Base-by-base conservation (phyloP, 2,888 invertebrate species). In the Globia sparganii region DNA sequence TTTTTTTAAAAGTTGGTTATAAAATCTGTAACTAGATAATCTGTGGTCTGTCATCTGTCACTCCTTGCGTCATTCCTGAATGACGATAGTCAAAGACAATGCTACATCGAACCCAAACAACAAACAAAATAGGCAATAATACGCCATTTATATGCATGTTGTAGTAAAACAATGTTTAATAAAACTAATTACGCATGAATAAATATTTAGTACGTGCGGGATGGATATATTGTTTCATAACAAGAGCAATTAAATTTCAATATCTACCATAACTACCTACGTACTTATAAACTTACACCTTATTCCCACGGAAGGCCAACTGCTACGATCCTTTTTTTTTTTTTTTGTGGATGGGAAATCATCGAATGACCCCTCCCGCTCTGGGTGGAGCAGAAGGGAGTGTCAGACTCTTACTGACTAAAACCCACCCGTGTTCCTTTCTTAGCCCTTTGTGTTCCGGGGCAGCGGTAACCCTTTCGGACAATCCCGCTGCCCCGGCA, bases 101-200 rank as follows among this genome's bases (percentile, higher is more conserved):
- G 66, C n/a, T 58, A 53, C 11, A 68, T 59, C 6, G 69, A 78
- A 62, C n/a, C 11, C n/a, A 61, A 56, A 62, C n/a, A 73, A 53
- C 28, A 34, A 73, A 53, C 28, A 34, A 77, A 68, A 71, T 53
- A n/a, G 49, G 18, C 67, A 77, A 65, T 79, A 74, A 84, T 81
- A 21, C 62, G 28, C 53, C 25, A 40, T 86, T 86, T 84, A 37
- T 65, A 81, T 84, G 71, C 81, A 59, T 37, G 59, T 66, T 78
- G 25, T 21, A 53, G 40, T 73, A 21, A 67, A 72, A 86, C 86
- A 84, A 78, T 86, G 77, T 61, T 64, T 58, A 61, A 62, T 77
- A 75, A 79, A 77, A 72, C 66, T 74, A 74, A 81, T 81, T 77
- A 53, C 21, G 71, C 68, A 21, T 76, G 34, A 15, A 18, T 75